These are phyloP conservation scores for Semaprochilodus insignis DNA, from an alignment of 2,797 vertebrate species.

Conservation along the genomic window DNA sequence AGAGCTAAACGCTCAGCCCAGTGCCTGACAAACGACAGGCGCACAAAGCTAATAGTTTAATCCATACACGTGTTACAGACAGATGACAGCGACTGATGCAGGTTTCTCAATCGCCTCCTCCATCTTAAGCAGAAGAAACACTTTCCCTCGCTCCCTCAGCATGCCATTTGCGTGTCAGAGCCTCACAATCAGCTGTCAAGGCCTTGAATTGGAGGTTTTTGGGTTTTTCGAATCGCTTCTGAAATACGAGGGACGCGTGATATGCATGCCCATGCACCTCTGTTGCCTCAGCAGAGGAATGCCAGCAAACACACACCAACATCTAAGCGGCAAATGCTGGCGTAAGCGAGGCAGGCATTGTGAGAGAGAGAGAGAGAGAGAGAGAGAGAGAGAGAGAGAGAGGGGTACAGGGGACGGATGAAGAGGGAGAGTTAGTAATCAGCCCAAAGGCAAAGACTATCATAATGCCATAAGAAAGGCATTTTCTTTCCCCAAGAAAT, in stretches of 20 bases:
- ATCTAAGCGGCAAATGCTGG: constrained; percentile 62
- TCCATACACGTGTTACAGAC: constrained; percentile 34
- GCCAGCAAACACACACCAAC: constrained; percentile 34
- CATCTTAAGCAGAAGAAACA: constrained; percentile 18
- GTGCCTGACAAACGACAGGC: constrained; percentile 37
- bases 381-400: not conserved
- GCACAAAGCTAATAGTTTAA: constrained; percentile 42
- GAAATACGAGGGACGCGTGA: not conserved
- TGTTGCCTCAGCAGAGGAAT: constrained; percentile 13
- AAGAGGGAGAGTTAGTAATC: not conserved
- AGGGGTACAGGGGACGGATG: not conserved
- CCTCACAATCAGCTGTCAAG: constrained; percentile 68
- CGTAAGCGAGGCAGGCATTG: constrained; percentile 60
- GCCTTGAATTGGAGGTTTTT: constrained; percentile 70
- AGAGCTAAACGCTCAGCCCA: not conserved
- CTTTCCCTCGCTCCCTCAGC: constrained; percentile 26
- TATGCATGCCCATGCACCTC: constrained; percentile 30
- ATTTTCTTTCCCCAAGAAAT: constrained; percentile 11
- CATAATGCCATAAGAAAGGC: constrained; percentile 7
- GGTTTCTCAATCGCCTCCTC: constrained; percentile 34
- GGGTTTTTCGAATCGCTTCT: constrained; percentile 44
- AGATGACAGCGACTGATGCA: constrained; percentile 41
- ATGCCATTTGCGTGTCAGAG: constrained; percentile 61
- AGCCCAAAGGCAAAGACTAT: constrained; percentile 8
- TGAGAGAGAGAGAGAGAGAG: not conserved